phyloP scores from a whole-genome alignment of 2,888 invertebrate species.

The Parasteatoda lunata region DNA sequence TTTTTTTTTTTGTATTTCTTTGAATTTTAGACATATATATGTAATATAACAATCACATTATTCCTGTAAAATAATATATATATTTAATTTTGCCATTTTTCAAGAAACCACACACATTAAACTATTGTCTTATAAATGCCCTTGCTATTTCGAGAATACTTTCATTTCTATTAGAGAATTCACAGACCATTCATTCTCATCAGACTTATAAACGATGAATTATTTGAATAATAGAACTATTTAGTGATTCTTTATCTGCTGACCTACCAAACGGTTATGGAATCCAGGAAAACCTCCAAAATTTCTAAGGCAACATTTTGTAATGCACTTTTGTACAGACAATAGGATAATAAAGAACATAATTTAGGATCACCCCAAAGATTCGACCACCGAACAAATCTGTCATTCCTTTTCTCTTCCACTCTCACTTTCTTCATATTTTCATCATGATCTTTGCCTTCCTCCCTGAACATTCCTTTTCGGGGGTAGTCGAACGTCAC shows the following conservation, averaged over 20 bases:
- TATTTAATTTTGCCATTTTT: no score
- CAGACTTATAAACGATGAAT: background rate
- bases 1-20: no score
- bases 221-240: background rate
- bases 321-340: slow-evolving; percentile 28
- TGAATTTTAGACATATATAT: no score
- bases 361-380: background rate
- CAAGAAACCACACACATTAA: no score
- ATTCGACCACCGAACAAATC: slow-evolving; percentile 45
- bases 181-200: no score
- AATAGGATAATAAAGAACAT: slow-evolving; percentile 22
- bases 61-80: no score
- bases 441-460: slow-evolving; percentile 25
- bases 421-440: slow-evolving; percentile 28
- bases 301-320: background rate
- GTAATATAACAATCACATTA: no score
- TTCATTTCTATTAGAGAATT: no score
- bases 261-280: background rate
- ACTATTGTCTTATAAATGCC: no score
- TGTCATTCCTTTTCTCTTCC: slow-evolving; percentile 35
- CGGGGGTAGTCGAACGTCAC: slow-evolving; percentile 62
- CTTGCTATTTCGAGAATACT: no score
- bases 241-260: background rate
- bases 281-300: background rate
- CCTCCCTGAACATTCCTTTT: slow-evolving; percentile 37